Percentiles rank a stretch among this genome's conserved stretches.
These are phyloP conservation scores for Cyanistes caeruleus DNA, from an alignment of 2,113 vertebrate species.

Conservation along the genomic window DNA sequence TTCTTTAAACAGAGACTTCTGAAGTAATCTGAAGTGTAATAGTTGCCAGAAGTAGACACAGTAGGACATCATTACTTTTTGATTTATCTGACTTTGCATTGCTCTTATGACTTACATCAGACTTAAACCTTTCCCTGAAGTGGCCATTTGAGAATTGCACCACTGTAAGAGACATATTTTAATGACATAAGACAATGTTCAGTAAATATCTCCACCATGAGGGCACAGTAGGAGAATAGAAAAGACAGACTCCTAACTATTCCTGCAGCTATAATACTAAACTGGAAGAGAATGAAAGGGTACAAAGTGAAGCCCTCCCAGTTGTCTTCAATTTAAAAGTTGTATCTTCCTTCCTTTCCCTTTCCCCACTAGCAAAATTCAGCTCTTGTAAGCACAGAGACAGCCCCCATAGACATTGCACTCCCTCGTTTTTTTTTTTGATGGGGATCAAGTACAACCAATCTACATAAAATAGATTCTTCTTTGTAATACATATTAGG, in stretches of 20 bases:
- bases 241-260: background rate
- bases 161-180: background rate
- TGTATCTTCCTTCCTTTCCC: background rate
- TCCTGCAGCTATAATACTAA: background rate
- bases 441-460: background rate
- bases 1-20: background rate
- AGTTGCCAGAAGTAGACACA: background rate
- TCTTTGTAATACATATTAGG: background rate
- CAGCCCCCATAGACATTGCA: fast-evolving
- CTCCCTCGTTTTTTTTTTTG: background rate
- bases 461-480: background rate
- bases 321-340: background rate
- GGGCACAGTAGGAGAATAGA: background rate
- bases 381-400: background rate
- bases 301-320: background rate
- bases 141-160: background rate
- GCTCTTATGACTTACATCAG: background rate
- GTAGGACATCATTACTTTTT: background rate
- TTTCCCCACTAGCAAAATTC: background rate
- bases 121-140: background rate
- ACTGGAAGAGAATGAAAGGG: background rate
- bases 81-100: background rate
- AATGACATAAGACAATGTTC: background rate
- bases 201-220: background rate
- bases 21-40: background rate